phyloP scores from a whole-genome alignment of 2,888 invertebrate species.

The Mesodorylaimus sp. region DNA sequence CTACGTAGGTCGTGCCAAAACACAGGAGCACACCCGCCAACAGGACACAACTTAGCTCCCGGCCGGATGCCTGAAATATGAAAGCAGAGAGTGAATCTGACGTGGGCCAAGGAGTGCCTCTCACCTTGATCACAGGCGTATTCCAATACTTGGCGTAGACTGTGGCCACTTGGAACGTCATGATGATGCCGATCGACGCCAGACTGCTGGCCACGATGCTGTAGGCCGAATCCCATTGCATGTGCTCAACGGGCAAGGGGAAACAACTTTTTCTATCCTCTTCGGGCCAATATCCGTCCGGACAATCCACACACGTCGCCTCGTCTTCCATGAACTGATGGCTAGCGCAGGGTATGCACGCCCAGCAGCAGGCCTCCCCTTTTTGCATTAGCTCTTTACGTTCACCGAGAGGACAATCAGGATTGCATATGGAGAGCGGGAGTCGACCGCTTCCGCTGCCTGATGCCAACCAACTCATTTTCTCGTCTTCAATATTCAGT shows the following conservation, averaged over 20 bases:
- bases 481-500: slow-evolving; percentile 12
- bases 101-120: background rate
- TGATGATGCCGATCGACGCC: slow-evolving; percentile 41
- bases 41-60: slow-evolving; percentile 49
- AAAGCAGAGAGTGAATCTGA: background rate
- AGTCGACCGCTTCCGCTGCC: slow-evolving; percentile 12
- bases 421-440: slow-evolving; percentile 33
- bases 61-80: slow-evolving; percentile 47
- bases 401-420: slow-evolving; percentile 33
- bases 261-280: slow-evolving; percentile 39
- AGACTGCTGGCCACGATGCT: slow-evolving; percentile 45
- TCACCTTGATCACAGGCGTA: slow-evolving; percentile 48
- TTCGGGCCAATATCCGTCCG: slow-evolving; percentile 21
- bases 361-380: slow-evolving; percentile 37
- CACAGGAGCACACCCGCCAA: slow-evolving; percentile 46
- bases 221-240: slow-evolving; percentile 48
- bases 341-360: slow-evolving; percentile 25
- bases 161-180: slow-evolving; percentile 43
- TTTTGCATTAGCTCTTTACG: slow-evolving; percentile 33
- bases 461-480: slow-evolving; percentile 1
- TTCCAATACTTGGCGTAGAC: slow-evolving; percentile 44
- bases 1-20: slow-evolving; percentile 51
- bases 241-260: slow-evolving; percentile 40
- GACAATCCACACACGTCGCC: slow-evolving; percentile 24
- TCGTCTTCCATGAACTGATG: slow-evolving; percentile 21